Conservation (phyloP, 2,888 invertebrate species). For the Sphaeridia pumilis region DNA sequence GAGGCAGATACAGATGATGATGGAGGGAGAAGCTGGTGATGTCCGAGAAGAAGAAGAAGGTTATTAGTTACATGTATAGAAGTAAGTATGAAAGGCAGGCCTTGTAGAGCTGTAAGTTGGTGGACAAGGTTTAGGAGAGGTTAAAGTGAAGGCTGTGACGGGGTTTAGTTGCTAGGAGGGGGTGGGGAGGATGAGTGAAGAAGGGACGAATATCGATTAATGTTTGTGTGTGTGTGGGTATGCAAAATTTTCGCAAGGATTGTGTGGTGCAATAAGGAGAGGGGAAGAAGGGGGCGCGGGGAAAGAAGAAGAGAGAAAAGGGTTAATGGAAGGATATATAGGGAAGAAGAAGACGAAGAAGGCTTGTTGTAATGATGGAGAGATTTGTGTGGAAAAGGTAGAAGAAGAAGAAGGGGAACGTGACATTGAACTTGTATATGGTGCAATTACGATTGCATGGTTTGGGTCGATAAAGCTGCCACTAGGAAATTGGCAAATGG, state of each 20-base stretch:
- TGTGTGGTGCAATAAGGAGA: not conserved
- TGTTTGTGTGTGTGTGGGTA: not conserved
- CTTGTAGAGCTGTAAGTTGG: too few relatives aligned
- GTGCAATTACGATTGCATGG: too few relatives aligned
- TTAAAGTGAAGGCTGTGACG: not conserved
- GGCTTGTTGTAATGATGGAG: not conserved
- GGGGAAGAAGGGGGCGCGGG: too few relatives aligned
- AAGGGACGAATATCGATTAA: not conserved
- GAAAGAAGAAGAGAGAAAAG: not conserved
- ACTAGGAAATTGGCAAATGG: not conserved
- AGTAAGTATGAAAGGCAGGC: not conserved
- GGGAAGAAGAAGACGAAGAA: not conserved
- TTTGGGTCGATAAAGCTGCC: not conserved
- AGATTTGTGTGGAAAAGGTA: not conserved
- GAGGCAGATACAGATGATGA: too few relatives aligned
- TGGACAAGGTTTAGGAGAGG: too few relatives aligned
- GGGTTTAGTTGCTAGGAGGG: not conserved
- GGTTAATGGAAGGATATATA: not conserved
- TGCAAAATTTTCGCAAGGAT: not conserved
- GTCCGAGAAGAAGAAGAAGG: not conserved
- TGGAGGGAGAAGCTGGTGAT: too few relatives aligned
- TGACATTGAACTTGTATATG: too few relatives aligned
- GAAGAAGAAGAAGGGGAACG: not conserved
- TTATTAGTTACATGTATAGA: too few relatives aligned
- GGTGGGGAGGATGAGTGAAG: not conserved